Base-by-base conservation (phyloP, 2,797 vertebrate genomes). In the Hephaestus fuliginosus region DNA sequence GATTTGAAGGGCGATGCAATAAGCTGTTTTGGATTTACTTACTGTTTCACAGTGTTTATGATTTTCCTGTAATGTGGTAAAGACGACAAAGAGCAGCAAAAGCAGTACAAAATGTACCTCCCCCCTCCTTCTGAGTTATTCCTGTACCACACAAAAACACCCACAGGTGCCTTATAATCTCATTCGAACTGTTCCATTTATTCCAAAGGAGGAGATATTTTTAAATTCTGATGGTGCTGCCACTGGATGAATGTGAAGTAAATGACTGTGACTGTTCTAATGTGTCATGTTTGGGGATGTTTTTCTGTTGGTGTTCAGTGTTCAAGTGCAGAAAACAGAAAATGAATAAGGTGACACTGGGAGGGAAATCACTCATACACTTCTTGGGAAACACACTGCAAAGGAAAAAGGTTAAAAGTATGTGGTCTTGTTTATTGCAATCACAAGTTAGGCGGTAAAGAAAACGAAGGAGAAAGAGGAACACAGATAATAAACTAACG, bases 321-420 rank as follows among this genome's bases (percentile, higher is more conserved):
- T 55, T 76, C 8, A 71, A 76, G 20, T 68, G 75, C 80, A 83
- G 70, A 49, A 87, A 78, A 46, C 15, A 55, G 36, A 36, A 73
- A 71, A 76, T 22, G 9, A 72, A 55, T 8, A 46, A 25, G 18
- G 46, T 44, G 41, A 70, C 28, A 53, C 28, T 28, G 63, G 44
- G 53, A 63, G 5, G 48, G 36, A 73, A 57, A 64, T 48, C 8
- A 55, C 43, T 7, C 44, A 69, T 22, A 14, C 13, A 70, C 9
- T 51, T n/a, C 30, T 63, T 43, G 28, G n/a, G 33, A 53, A 77
- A 62, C 0, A 44, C 22, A 36, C 7, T 12, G 61, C 43, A 60
- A 39, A 48, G 41, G 1, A 52, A 11, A 51, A 33, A 61, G 49
- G 18, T 22, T n/a, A 56, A 56, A 66, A 17, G 11, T 14, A 9